Evolutionary conservation across 92 coral and sea anemone genomes (phyloP), one percentile per base, ranked within the genome.

Genomic region (Phymanthus crucifer): DNA sequence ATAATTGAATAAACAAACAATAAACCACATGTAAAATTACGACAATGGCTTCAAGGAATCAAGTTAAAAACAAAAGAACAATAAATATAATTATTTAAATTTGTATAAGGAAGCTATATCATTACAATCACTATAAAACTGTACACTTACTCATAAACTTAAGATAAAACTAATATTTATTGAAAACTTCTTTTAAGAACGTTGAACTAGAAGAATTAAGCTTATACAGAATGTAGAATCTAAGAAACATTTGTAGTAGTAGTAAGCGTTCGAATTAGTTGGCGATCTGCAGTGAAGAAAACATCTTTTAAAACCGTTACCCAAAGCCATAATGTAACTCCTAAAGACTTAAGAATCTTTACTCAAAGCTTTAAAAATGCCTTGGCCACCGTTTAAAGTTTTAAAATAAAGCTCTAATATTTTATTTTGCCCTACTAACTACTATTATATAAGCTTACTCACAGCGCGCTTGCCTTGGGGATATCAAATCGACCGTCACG

Each of bases 241-340:
- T 54, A 7, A 54, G 64, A 21, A 21, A 9, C 1, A 21, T 3
- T 6, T 21, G 7, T 54, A 8, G n/a, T 38, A 50, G 19, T 21
- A 50, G 21, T 50, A 9, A 50, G n/a, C 18, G 64, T 1, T 54
- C n/a, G n/a, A n/a, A n/a, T 54, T 24, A 29, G 64, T 54, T 10
- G 64, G 27, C 29, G 29, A 21, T 14, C 4, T 21, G 24, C 26
- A 24, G 1, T 54, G 6, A 9, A 54, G 3, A 24, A 61, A 61
- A n/a, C n/a, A 61, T 61, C 68, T 61, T 29, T 61, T 61, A 34
- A n/a, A n/a, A 61, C 29, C 68, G 68, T 27, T 50, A 54, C 5
- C 2, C 29, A 12, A 61, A 61, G 34, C 33, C 68, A 27, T 12
- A 8, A 0, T 11, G 26, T 61, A 27, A 61, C 16, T 17, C 5